Conservation (phyloP, 2,797 vertebrate species). For the Triplophysa yarkandensis region DNA sequence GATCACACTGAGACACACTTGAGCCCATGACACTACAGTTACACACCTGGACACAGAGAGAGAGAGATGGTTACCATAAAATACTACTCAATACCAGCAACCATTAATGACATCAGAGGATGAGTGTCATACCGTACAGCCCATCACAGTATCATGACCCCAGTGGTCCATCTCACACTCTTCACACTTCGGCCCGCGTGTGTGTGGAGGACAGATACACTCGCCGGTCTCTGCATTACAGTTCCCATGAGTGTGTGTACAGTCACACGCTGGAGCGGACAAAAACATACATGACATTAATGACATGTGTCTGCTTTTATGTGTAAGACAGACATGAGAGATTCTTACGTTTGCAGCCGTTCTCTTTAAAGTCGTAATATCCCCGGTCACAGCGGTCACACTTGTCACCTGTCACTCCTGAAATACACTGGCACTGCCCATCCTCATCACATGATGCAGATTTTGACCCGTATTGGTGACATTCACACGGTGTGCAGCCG, state of each 20-base stretch:
- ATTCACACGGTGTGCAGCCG: slow-evolving; percentile 84
- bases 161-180: slow-evolving; percentile 81
- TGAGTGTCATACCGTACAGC: slow-evolving; percentile 83
- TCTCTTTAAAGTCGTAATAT: slow-evolving; percentile 76
- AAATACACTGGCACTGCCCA: slow-evolving; percentile 82
- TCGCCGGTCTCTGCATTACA: slow-evolving; percentile 82
- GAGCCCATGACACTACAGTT: slow-evolving; percentile 82
- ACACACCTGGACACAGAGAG: slow-evolving; percentile 76
- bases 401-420: slow-evolving; percentile 81
- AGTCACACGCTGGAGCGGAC: slow-evolving; percentile 81
- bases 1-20: slow-evolving; percentile 74
- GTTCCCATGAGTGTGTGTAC: slow-evolving; percentile 84
- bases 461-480: slow-evolving; percentile 76
- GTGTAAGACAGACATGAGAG: background rate
- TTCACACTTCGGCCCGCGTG: slow-evolving; percentile 80
- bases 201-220: slow-evolving; percentile 88
- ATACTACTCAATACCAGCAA: background rate
- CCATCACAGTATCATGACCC: slow-evolving; percentile 77
- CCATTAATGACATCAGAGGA: background rate
- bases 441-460: slow-evolving; percentile 76
- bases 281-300: background rate
- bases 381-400: slow-evolving; percentile 84
- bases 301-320: background rate
- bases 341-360: slow-evolving; percentile 83
- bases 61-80: slow-evolving; percentile 9